Evolutionary conservation across 2,888 invertebrate species (phyloP).

Genomic region (Nemotelus pantherinus): DNA sequence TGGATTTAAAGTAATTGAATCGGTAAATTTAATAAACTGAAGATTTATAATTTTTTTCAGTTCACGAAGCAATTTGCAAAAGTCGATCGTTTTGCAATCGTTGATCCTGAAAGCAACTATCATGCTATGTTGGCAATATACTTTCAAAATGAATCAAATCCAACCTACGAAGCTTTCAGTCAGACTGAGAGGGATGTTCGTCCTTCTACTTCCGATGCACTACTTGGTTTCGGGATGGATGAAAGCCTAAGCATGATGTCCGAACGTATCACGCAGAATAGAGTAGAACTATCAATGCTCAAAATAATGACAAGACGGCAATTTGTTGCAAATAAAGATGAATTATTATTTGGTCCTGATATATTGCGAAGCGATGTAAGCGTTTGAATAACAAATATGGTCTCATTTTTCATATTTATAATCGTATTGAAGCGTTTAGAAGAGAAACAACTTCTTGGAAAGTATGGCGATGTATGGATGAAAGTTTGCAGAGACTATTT

Average conservation of each 20-base stretch:
- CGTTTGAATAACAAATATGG: not conserved
- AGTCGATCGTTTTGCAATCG: constrained; percentile 45
- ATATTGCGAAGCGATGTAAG: constrained; percentile 45
- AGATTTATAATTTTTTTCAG: constrained; percentile 26
- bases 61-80: constrained; percentile 34
- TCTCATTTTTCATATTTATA: not conserved
- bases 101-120: constrained; percentile 44
- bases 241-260: not conserved
- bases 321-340: constrained; percentile 44
- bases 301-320: constrained; percentile 31
- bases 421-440: constrained; percentile 16
- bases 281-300: constrained; percentile 34
- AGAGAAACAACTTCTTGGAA: constrained; percentile 49
- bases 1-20: constrained; percentile 41
- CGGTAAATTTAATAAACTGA: not conserved
- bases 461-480: constrained; percentile 52
- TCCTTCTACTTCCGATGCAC: not conserved
- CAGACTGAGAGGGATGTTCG: not conserved
- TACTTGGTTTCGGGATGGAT: not conserved
- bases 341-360: constrained; percentile 46
- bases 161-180: constrained; percentile 10
- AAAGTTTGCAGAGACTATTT: constrained; percentile 48
- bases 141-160: not conserved
- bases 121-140: constrained; percentile 28
- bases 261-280: constrained; percentile 22